Conservation (phyloP, 2,888 invertebrate species). For the Halocaridina rubra region DNA sequence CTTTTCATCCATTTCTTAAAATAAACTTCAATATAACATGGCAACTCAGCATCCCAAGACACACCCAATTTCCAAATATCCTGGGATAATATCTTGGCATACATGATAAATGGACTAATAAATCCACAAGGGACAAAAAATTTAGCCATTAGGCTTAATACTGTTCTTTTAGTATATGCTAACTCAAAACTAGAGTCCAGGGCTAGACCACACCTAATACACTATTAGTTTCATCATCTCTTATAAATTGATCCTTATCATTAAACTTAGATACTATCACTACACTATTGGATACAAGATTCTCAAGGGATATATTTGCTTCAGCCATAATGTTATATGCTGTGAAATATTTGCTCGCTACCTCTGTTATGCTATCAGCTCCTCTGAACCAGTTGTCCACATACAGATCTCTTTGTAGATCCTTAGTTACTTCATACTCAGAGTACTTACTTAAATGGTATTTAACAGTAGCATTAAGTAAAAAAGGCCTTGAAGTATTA, state of each 20-base stretch:
- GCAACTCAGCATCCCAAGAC: neutral
- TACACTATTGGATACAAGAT: conserved; percentile 1
- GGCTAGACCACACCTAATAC: neutral
- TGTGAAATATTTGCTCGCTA: neutral
- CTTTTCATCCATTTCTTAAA: neutral
- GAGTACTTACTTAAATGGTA: conserved; percentile 1
- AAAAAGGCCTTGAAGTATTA: conserved; percentile 3
- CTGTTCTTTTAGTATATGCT: neutral
- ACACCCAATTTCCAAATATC: neutral
- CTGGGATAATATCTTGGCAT: conserved; percentile 21
- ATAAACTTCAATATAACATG: neutral
- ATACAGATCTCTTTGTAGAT: conserved; percentile 6
- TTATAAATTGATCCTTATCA: neutral
- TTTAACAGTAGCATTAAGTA: conserved; percentile 2
- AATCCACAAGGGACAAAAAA: neutral
- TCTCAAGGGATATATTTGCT: conserved; percentile 5
- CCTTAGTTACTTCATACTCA: neutral
- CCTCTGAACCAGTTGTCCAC: conserved; percentile 18
- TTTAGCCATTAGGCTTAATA: neutral
- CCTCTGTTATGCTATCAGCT: neutral
- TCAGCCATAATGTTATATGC: neutral
- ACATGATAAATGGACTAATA: conserved; percentile 12
- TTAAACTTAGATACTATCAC: conserved; percentile 1
- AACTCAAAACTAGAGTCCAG: neutral
- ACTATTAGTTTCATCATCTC: neutral